phyloP scores from a whole-genome alignment of 1,140 invertebrate species.

The Glossosoma conforme region DNA sequence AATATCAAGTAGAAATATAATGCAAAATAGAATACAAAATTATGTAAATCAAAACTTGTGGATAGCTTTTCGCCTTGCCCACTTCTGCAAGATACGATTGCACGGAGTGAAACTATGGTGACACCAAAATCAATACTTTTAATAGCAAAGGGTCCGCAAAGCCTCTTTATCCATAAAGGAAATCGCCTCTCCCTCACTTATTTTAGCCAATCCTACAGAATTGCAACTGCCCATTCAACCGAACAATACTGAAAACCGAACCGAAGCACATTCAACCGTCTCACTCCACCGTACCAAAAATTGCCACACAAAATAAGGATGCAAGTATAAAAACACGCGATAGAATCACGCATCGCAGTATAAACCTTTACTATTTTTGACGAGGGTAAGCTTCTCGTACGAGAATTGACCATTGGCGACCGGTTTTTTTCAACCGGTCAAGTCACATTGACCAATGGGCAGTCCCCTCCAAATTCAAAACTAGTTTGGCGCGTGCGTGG shows the following conservation, averaged over 20 bases:
- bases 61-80: too few species aligned
- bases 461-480: constrained; percentile 8
- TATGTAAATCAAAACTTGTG: too few species aligned
- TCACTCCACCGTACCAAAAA: constrained; percentile 8
- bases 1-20: too few species aligned
- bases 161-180: constrained; percentile 28
- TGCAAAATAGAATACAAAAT: too few species aligned
- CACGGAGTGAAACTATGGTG: constrained; percentile 7
- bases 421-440: constrained; percentile 21
- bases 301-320: constrained; percentile 7
- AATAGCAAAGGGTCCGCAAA: constrained; percentile 26
- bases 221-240: constrained; percentile 32
- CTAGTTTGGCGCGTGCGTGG: constrained; percentile 15
- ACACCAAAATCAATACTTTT: constrained; percentile 29
- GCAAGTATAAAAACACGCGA: too few species aligned
- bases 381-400: constrained; percentile 23
- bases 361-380: constrained; percentile 20
- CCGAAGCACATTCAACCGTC: constrained; percentile 8
- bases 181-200: constrained; percentile 24
- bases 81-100: not conserved
- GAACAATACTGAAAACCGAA: constrained; percentile 14
- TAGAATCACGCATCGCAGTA: too few species aligned
- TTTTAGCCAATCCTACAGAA: constrained; percentile 31
- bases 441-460: constrained; percentile 25
- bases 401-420: constrained; percentile 24